phyloP scores from a whole-genome alignment of 1,140 invertebrate genomes.

The Penaeus vannamei region DNA sequence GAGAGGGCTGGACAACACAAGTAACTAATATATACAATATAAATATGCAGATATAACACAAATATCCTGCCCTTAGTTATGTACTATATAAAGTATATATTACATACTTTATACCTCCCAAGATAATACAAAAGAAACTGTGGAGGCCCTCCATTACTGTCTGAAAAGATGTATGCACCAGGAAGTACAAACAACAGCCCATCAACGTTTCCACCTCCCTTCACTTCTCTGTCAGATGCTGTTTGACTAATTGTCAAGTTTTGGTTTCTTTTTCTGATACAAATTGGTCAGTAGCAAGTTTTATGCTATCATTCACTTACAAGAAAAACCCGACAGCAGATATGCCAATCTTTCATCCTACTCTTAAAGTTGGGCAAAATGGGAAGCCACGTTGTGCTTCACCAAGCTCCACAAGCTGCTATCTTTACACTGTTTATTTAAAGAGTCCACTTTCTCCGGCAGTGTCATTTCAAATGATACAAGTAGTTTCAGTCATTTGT shows the following conservation, averaged over 20 bases:
- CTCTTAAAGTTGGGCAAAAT: too few species aligned
- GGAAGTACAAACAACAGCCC: constrained; percentile 25
- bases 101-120: too few species aligned
- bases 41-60: constrained; percentile 31
- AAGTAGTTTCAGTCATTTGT: constrained; percentile 23
- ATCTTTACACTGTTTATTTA: neutral
- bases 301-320: constrained; percentile 5
- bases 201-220: too few species aligned
- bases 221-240: neutral
- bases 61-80: neutral
- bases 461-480: constrained; percentile 24
- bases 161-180: constrained; percentile 24
- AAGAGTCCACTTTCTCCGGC: constrained; percentile 17
- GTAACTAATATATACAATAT: constrained; percentile 49
- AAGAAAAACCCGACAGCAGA: neutral
- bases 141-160: neutral
- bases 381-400: neutral
- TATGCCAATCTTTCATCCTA: too few species aligned
- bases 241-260: neutral
- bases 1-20: constrained; percentile 45
- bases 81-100: too few species aligned
- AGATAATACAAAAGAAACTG: neutral
- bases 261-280: neutral
- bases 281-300: neutral
- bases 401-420: neutral